Conservation (phyloP, 2,797 vertebrate species). For the Pterois miles region DNA sequence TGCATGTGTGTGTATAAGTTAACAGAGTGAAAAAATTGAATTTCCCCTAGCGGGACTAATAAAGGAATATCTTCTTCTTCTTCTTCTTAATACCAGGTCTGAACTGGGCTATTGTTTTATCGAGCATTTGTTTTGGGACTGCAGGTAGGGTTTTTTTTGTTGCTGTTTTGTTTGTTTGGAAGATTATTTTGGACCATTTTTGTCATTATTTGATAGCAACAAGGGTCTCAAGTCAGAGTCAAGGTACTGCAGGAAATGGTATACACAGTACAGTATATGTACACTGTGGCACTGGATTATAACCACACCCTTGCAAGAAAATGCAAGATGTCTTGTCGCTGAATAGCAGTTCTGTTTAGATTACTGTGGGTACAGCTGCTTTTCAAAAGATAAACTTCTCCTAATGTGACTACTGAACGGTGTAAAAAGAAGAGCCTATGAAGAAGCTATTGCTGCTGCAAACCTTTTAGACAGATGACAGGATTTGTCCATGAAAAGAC, state of each 20-base stretch:
- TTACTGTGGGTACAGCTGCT: background rate
- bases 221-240: background rate
- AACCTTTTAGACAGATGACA: conserved; percentile 11
- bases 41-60: too few species aligned
- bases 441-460: background rate
- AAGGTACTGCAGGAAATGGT: background rate
- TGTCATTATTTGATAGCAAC: too few species aligned
- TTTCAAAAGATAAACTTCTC: background rate
- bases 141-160: too few species aligned
- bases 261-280: background rate
- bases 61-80: too few species aligned
- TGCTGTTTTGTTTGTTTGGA: too few species aligned
- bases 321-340: background rate
- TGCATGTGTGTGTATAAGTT: too few species aligned
- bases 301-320: background rate
- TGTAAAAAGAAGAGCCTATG: background rate
- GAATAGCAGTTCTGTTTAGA: background rate
- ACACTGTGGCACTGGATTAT: background rate
- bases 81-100: too few species aligned
- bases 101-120: too few species aligned
- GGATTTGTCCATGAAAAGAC: conserved; percentile 5
- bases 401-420: background rate
- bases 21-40: too few species aligned
- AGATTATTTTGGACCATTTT: too few species aligned
- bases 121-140: too few species aligned